Conservation (phyloP, 2,113 vertebrate species). For the Montifringilla adamsi region DNA sequence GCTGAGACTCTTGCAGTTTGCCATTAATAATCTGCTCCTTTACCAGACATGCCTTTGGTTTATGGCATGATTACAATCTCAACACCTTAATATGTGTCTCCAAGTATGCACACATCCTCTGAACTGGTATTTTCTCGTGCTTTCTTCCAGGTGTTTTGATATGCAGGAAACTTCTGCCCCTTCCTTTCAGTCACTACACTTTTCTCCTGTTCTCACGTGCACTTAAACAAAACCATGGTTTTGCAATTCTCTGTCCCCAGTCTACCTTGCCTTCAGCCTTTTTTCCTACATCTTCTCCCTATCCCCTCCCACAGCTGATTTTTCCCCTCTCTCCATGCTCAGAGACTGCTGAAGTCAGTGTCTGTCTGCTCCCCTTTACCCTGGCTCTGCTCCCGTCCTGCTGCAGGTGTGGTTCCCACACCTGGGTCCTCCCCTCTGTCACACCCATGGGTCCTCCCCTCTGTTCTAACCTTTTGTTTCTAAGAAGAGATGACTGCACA, state of each 20-base stretch:
- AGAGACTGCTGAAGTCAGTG: not conserved
- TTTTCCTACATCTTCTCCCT: not conserved
- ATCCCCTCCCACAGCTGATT: not conserved
- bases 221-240: not conserved
- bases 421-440: not conserved
- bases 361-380: not conserved
- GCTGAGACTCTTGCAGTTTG: not conserved
- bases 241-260: not conserved
- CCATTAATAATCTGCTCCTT: not conserved
- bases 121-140: not conserved
- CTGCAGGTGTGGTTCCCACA: not conserved
- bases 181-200: not conserved
- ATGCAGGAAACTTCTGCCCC: not conserved
- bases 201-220: not conserved
- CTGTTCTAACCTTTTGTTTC: not conserved
- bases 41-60: not conserved
- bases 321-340: rapidly evolving
- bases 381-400: not conserved
- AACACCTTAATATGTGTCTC: not conserved
- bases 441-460: not conserved
- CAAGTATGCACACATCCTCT: not conserved
- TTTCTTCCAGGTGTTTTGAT: not conserved
- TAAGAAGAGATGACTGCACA: not conserved
- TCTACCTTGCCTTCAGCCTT: not conserved
- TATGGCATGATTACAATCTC: not conserved